Conservation (phyloP, 1,140 invertebrate genomes). For the Drosophila seguyi region DNA sequence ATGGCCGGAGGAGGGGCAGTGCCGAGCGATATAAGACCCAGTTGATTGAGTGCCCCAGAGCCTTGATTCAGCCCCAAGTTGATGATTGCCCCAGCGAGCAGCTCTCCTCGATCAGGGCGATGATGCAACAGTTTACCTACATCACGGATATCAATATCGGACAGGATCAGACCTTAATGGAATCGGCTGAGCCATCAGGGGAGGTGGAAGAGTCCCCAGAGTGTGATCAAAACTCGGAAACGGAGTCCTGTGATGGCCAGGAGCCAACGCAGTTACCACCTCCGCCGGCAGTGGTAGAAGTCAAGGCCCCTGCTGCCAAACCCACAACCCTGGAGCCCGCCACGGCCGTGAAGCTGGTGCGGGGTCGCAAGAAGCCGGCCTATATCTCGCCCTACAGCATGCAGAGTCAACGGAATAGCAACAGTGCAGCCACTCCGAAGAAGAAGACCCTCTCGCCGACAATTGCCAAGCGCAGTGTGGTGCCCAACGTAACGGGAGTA, state of each 20-base stretch:
- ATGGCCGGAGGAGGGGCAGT: constrained; percentile 62
- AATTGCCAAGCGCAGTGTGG: constrained; percentile 62
- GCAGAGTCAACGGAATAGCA: constrained; percentile 78
- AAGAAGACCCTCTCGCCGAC: constrained; percentile 64
- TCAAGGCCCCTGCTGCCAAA: constrained; percentile 5
- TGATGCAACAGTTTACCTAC: constrained; percentile 74
- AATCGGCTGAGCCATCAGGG: constrained; percentile 52
- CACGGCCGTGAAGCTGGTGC: constrained; percentile 88
- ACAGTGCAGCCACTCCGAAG: constrained; percentile 46
- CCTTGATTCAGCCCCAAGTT: constrained; percentile 34
- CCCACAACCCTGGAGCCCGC: constrained; percentile 47
- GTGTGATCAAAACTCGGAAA: constrained; percentile 86
- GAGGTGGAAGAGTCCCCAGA: constrained; percentile 83
- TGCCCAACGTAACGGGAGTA: constrained; percentile 8
- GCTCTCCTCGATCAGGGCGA: constrained; percentile 82
- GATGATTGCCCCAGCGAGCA: constrained; percentile 87
- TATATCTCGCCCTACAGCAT: constrained; percentile 88
- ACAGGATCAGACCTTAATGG: constrained; percentile 31
- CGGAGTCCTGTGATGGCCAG: constrained; percentile 78
- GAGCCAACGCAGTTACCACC: constrained; percentile 27
- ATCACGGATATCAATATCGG: constrained; percentile 68
- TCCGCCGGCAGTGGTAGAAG: constrained; percentile 18
- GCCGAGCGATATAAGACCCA: constrained; percentile 80
- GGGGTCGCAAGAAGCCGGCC: constrained; percentile 91
- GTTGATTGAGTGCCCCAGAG: constrained; percentile 65